These are phyloP conservation scores for Murina feae DNA, from an alignment of 2,113 vertebrate genomes.

Conservation along the genomic window DNA sequence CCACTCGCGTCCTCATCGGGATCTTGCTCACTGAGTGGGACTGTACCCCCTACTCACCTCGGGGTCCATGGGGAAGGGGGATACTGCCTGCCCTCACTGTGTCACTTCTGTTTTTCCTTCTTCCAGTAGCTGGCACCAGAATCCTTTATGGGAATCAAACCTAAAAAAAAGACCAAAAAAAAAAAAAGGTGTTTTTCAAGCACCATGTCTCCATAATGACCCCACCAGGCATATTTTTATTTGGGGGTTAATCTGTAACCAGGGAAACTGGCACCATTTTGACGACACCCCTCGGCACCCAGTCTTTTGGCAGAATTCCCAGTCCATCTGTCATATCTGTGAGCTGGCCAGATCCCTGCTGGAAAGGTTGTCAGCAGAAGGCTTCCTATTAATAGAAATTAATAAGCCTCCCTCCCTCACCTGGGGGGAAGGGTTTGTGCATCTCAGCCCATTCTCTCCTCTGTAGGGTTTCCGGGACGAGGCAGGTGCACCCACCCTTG, in stretches of 20 bases:
- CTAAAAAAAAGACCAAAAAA: conserved; percentile 76
- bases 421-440: background rate
- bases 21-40: background rate
- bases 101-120: conserved; percentile 96
- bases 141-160: conserved; percentile 97
- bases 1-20: background rate
- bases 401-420: conserved; percentile 29
- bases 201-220: background rate
- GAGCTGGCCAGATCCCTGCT: conserved; percentile 42
- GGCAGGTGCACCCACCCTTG: background rate
- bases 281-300: background rate
- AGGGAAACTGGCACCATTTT: background rate
- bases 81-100: conserved; percentile 96
- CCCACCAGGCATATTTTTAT: background rate
- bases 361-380: conserved; percentile 45
- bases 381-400: conserved; percentile 55
- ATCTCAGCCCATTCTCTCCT: background rate
- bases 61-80: conserved; percentile 90
- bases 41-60: conserved; percentile 82
- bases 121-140: conserved; percentile 96
- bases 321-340: conserved; percentile 54
- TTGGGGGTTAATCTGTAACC: conserved; percentile 18
- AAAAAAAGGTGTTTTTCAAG: conserved; percentile 39
- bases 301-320: conserved; percentile 32
- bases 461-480: background rate